A percentile compares a stretch with the other conserved stretches of the same genome.
These are phyloP conservation scores for Myotis yumanensis DNA, from an alignment of 2,113 vertebrate genomes.

Conservation along the genomic window DNA sequence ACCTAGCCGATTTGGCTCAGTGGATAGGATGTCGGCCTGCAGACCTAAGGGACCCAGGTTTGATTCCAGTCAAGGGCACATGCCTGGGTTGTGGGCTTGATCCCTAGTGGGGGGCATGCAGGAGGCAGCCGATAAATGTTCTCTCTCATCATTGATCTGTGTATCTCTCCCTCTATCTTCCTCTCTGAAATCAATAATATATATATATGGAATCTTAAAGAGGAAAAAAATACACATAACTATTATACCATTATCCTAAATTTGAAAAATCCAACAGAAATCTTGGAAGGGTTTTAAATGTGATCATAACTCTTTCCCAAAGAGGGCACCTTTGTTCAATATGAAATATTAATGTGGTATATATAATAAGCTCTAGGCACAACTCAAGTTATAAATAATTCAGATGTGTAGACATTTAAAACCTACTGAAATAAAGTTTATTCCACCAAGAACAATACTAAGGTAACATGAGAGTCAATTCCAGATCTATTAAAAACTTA, in stretches of 20 bases:
- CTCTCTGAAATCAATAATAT: too few relatives aligned
- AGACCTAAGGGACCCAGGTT: too few relatives aligned
- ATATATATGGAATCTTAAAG: background rate
- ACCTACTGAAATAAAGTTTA: conserved; percentile 49
- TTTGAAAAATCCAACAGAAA: conserved; percentile 35
- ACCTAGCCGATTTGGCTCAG: background rate
- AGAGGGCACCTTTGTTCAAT: conserved; percentile 51
- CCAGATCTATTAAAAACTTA: conserved; percentile 43
- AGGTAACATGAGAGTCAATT: background rate
- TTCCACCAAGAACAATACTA: conserved; percentile 53
- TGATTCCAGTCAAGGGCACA: too few relatives aligned
- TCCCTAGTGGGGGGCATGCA: too few relatives aligned
- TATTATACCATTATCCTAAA: conserved; percentile 30
- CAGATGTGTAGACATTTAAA: conserved; percentile 53
- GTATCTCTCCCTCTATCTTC: too few relatives aligned
- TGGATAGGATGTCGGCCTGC: too few relatives aligned
- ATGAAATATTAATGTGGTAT: conserved; percentile 53
- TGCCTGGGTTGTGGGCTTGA: too few relatives aligned
- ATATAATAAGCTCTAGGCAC: conserved; percentile 61
- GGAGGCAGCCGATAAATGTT: too few relatives aligned
- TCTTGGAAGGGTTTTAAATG: conserved; percentile 55
- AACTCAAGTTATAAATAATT: conserved; percentile 70
- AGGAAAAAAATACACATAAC: background rate
- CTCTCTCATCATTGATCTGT: too few relatives aligned
- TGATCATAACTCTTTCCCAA: conserved; percentile 58